Evolutionary conservation across 2,888 invertebrate species (phyloP), one percentile per base, ranked within the genome.

Genomic region (Marronus borbonicus): DNA sequence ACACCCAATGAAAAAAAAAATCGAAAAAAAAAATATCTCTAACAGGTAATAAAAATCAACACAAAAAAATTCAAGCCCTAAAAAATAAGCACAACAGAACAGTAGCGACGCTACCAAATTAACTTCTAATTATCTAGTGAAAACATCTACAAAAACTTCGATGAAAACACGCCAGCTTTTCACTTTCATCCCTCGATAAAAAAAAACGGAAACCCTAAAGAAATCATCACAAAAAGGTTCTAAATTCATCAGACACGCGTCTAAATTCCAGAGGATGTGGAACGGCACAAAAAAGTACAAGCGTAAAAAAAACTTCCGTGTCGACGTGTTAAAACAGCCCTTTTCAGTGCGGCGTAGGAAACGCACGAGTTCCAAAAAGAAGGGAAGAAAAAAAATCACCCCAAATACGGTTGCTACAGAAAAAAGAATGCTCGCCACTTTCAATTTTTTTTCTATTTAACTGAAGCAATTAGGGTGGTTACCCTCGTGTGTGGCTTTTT

Each of bases 61-160:
- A 87, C 87, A 87, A 87, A 88, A 87, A 87, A 87, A 55, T n/a
- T 12, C 0, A 1, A 20, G 55, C 55, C n/a, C 55, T n/a, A n/a
- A 55, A 17, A 55, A 0, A 55, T 1, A 55, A 20, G 0, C 7
- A n/a, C 0, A 55, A 4, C 55, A n/a, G 7, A 55, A 55, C 55
- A 55, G 20, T 55, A 55, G 55, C 55, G n/a, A 55, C 55, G 12
- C 3, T 1, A n/a, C 8, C n/a, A 55, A 17, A 55, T 55, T 55
- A 55, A 55, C 55, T 55, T 17, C 17, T 3, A 55, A 55, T 55
- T 55, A 55, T 14, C 55, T n/a, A 20, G 20, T 20, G 14, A 55
- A 55, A 55, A 55, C 44, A 55, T 12, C 55, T 7, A 20, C 7
- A 20, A 55, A 55, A 55, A 55, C n/a, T n/a, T 55, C 55, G 55